Evolutionary conservation across 2,797 vertebrate genomes (phyloP).

Genomic region (Lophura swinhoii): DNA sequence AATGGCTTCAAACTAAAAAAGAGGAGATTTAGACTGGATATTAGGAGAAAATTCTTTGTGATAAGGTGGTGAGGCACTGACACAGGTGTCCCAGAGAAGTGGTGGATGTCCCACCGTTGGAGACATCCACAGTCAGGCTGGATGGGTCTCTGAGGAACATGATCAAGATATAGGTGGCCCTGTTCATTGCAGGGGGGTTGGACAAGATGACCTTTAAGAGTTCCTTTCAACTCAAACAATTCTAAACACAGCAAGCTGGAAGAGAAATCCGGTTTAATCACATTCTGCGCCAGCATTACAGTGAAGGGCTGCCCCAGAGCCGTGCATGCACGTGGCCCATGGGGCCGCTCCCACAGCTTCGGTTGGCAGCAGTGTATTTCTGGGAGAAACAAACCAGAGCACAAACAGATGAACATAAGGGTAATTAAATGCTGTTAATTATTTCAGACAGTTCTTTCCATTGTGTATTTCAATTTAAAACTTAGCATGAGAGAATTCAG

Average conservation of each 20-base stretch:
- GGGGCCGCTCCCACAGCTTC: background rate
- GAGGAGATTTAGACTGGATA: no score
- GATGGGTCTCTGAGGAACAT: no score
- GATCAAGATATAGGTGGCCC: no score
- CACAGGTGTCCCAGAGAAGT: no score
- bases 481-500: background rate
- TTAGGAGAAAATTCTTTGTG: no score
- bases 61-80: no score
- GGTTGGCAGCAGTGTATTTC: background rate
- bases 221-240: no score
- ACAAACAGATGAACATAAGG: background rate
- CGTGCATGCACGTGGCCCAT: rapidly evolving
- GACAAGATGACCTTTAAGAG: no score
- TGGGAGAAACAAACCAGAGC: conserved; percentile 16
- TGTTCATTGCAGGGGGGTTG: no score
- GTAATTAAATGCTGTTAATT: background rate
- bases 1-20: no score
- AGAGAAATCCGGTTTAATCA: background rate
- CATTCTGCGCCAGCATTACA: rapidly evolving
- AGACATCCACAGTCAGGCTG: no score
- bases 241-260: background rate
- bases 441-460: background rate
- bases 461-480: background rate
- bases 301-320: background rate
- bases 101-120: no score